Percentiles rank a stretch among this genome's conserved stretches.
Conservation (phyloP, 2,113 vertebrate genomes). For the Onychorhynchus coronatus region DNA sequence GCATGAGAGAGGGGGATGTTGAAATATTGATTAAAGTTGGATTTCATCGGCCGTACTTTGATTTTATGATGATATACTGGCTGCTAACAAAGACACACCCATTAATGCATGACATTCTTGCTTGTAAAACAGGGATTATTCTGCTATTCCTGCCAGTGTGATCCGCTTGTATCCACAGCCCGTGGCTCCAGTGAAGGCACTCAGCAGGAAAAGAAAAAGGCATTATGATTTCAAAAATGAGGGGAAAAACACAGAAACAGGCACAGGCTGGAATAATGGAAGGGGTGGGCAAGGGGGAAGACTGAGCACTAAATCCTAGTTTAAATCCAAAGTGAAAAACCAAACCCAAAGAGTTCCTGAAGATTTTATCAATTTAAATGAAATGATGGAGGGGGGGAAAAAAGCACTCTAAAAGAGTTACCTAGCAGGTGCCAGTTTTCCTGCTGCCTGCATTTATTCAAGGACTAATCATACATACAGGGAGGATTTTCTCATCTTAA, state of each 20-base stretch:
- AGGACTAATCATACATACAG: fast-evolving
- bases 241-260: background rate
- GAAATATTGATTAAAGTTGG: slow-evolving; percentile 32
- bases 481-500: background rate
- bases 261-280: slow-evolving; percentile 12
- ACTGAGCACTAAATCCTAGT: background rate
- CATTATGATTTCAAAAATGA: slow-evolving; percentile 52
- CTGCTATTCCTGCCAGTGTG: background rate
- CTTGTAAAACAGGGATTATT: slow-evolving; percentile 33
- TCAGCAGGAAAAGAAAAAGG: background rate
- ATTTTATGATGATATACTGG: background rate
- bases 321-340: background rate
- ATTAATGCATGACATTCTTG: background rate
- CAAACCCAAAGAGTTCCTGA: background rate
- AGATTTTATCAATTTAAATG: background rate
- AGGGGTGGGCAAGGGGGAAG: background rate
- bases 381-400: background rate
- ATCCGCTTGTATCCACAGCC: background rate
- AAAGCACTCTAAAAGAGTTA: background rate
- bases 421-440: background rate
- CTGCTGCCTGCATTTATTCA: background rate
- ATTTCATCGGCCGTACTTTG: slow-evolving; percentile 23
- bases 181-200: background rate
- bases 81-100: slow-evolving; percentile 49
- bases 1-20: background rate